A percentile compares a stretch with the other conserved stretches of the same genome.
phyloP scores from a whole-genome alignment of 2,113 vertebrate species.

The Hippocampus guttulatus region DNA sequence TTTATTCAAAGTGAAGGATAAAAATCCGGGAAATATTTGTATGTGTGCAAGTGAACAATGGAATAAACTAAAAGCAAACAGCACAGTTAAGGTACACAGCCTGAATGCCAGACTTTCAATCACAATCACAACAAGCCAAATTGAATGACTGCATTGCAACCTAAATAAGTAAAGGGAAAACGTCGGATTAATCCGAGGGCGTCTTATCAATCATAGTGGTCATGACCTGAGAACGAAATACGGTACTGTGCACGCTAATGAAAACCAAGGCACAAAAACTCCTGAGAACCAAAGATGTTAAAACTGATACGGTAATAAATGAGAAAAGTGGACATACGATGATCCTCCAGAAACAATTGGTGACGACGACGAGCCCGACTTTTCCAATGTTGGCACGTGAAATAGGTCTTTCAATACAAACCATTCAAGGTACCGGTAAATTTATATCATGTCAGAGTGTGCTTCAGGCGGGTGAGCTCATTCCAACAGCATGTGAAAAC shows the following conservation, averaged over 20 bases:
- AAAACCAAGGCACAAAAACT: background rate
- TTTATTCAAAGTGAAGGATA: conserved; percentile 56
- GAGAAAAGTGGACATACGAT: background rate
- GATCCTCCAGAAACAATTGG: conserved; percentile 1
- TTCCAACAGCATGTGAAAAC: background rate
- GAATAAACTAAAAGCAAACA: conserved; percentile 15
- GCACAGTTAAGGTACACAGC: conserved; percentile 25
- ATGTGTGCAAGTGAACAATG: conserved; percentile 44
- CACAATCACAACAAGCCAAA: conserved; percentile 16
- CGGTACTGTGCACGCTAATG: conserved; percentile 10
- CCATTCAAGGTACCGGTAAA: background rate
- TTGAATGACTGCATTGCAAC: conserved; percentile 12
- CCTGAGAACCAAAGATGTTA: conserved; percentile 1
- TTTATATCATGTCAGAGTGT: background rate
- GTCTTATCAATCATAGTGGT: conserved; percentile 16
- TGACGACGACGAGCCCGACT: conserved; percentile 1
- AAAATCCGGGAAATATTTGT: conserved; percentile 34
- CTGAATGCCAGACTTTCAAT: background rate
- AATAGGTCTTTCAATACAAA: background rate
- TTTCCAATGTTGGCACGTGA: background rate
- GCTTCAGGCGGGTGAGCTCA: background rate
- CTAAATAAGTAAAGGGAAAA: conserved; percentile 29
- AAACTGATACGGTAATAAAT: background rate
- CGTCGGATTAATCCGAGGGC: conserved; percentile 5
- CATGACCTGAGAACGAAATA: conserved; percentile 55